These are phyloP conservation scores for Xylocampa areola DNA, from an alignment of 2,888 invertebrate species.

Conservation along the genomic window DNA sequence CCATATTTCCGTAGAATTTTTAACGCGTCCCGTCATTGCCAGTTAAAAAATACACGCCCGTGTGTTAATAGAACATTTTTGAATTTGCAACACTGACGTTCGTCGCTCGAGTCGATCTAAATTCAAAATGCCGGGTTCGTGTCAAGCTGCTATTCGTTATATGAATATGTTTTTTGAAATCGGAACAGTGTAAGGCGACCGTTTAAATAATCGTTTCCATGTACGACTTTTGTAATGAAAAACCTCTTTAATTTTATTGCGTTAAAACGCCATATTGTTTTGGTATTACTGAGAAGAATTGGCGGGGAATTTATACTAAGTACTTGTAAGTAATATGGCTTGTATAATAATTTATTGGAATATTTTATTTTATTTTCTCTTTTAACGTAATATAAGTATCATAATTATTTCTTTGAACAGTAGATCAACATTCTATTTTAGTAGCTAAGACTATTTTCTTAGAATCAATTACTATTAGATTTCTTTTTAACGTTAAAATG, in stretches of 20 bases:
- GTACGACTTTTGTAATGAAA: constrained; percentile 40
- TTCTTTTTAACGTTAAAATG: too few relatives aligned
- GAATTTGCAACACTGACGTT: constrained; percentile 46
- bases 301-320: constrained; percentile 29
- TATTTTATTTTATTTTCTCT: background rate
- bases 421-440: too few relatives aligned
- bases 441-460: too few relatives aligned
- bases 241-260: constrained; percentile 51
- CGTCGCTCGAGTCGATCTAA: constrained; percentile 35
- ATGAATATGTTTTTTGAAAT: constrained; percentile 43
- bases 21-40: constrained; percentile 41
- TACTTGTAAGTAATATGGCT: constrained; percentile 8
- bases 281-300: constrained; percentile 26
- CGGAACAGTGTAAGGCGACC: constrained; percentile 33
- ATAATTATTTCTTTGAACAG: too few relatives aligned
- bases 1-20: constrained; percentile 44
- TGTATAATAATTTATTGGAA: background rate
- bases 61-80: constrained; percentile 46
- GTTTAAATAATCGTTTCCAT: constrained; percentile 54
- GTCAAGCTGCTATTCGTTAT: constrained; percentile 49
- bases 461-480: too few relatives aligned
- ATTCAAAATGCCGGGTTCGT: constrained; percentile 48
- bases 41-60: constrained; percentile 41
- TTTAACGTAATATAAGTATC: too few relatives aligned
- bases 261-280: constrained; percentile 51